phyloP scores from a whole-genome alignment of 2,888 invertebrate species.

The Thecocarcelia acutangulata region DNA sequence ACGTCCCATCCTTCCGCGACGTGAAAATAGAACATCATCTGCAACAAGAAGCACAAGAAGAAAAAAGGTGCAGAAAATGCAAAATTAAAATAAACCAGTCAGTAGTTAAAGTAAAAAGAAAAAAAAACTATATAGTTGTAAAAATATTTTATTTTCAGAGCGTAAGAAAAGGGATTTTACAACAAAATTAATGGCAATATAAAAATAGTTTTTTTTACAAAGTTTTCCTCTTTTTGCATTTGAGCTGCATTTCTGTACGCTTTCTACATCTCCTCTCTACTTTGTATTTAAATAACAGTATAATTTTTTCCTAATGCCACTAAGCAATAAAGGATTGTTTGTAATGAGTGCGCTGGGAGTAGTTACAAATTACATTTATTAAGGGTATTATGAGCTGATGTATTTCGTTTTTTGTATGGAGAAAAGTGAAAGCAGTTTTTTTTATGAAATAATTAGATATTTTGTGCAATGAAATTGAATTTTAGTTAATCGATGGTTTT shows the following conservation, averaged over 20 bases:
- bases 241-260: not conserved
- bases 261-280: not conserved
- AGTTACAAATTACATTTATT: conserved; percentile 39
- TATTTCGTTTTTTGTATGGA: not conserved
- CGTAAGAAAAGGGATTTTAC: conserved; percentile 35
- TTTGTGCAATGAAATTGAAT: not conserved
- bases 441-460: no score
- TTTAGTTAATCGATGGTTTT: not conserved
- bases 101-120: not conserved
- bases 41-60: conserved; percentile 70
- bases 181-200: conserved; percentile 43
- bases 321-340: conserved; percentile 32
- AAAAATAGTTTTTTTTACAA: not conserved
- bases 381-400: conserved; percentile 20
- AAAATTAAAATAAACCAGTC: conserved; percentile 32
- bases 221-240: not conserved
- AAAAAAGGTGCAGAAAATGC: conserved; percentile 13
- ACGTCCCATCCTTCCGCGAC: conserved; percentile 86
- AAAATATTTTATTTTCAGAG: conserved; percentile 18
- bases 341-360: conserved; percentile 25
- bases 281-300: conserved; percentile 26
- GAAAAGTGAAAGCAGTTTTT: not conserved
- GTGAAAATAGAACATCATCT: conserved; percentile 83
- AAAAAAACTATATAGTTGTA: not conserved
- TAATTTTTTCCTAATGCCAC: conserved; percentile 27